Percentiles rank a stretch among this genome's conserved stretches.
Conservation (phyloP, 2,113 vertebrate genomes). For the Melanerpes formicivorus region DNA sequence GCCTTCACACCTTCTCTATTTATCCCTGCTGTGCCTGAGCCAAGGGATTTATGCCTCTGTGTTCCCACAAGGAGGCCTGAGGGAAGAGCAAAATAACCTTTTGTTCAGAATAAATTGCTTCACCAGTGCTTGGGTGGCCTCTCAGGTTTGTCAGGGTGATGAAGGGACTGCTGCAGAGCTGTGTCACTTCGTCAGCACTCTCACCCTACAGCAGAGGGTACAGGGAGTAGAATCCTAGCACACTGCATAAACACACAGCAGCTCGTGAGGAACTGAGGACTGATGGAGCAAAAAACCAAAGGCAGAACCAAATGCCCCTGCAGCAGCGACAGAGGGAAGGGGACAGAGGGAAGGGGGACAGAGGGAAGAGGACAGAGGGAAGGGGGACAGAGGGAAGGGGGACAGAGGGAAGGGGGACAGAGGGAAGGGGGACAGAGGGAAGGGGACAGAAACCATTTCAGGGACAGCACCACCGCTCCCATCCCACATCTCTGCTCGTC, state of each 20-base stretch:
- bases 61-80: neutral
- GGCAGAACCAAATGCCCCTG: neutral
- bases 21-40: neutral
- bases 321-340: neutral
- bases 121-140: neutral
- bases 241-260: too few relatives aligned
- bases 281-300: neutral
- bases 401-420: neutral
- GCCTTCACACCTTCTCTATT: neutral
- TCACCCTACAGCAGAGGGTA: neutral
- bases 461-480: neutral
- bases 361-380: neutral
- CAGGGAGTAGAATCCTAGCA: neutral
- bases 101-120: neutral
- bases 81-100: neutral
- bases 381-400: neutral
- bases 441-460: neutral
- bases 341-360: neutral
- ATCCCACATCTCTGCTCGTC: neutral
- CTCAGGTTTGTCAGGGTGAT: neutral
- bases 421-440: too few relatives aligned
- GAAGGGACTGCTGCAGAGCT: neutral
- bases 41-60: neutral
- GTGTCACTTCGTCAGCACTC: accelerated
- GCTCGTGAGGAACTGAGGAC: neutral